Evolutionary conservation across 2,888 invertebrate species (phyloP), one percentile per base, ranked within the genome.

Genomic region (Leistus spinibarbis): DNA sequence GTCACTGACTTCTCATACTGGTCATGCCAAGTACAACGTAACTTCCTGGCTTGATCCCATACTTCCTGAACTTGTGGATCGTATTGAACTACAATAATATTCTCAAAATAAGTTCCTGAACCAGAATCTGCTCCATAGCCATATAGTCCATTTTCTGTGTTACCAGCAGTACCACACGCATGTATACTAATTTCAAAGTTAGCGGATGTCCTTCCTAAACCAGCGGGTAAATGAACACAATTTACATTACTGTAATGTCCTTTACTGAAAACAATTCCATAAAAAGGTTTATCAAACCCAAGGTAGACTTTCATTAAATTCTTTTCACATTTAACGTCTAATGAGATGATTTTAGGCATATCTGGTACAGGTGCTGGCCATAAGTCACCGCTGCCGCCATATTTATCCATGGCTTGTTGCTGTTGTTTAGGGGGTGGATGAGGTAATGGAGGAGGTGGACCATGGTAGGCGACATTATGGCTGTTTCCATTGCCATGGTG

Each of bases 1-100:
- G 97, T 96, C 0, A 97, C 97, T 3, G 96, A 95, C 83, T 97
- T 97, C 86, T 97, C 97, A 81, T 97, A 97, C 80, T 96, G 93
- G 84, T 97, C 96, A 82, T 97, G 96, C 97, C 97, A 97, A 0
- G 96, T 96, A 86, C 97, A 97, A 13, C 97, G 90, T 22, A 97
- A 84, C 84, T 96, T 96, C 69, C 97, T 88, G 0, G 97, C 97
- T 85, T 96, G 96, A 87, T 97, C 97, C 97, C 97, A 97, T 1
- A 96, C 95, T 86, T 97, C 97, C 86, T 97, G 96, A 0, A 97
- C 96, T 87, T 94, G 93, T 2, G 95, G 95, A 85, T 97, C 97
- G 82, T 96, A 97, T 83, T 96, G 97, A 76, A 97, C 92, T 16
- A 97, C 96, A 80, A 97, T 95, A 66, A 96, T 96, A 81, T 97